A percentile compares a stretch with the other conserved stretches of the same genome.
Evolutionary conservation across 2,888 invertebrate species (phyloP).

Genomic region (Azorinus chamasolen): DNA sequence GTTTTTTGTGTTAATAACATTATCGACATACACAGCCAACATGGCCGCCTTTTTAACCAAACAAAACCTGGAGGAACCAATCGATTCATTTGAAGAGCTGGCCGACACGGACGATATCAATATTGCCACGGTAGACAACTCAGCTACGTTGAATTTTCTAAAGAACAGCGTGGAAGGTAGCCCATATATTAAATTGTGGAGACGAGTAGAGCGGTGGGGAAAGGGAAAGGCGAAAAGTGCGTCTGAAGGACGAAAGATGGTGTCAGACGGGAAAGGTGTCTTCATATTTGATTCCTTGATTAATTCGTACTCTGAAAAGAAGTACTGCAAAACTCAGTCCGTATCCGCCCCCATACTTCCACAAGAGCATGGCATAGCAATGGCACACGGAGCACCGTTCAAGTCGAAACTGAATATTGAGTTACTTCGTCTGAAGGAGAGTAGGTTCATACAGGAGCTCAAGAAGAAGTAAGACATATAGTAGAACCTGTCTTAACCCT

Average conservation of each 20-base stretch:
- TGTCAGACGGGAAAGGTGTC: conserved; percentile 62
- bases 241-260: conserved; percentile 49
- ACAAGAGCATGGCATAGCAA: conserved; percentile 81
- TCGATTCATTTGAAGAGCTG: conserved; percentile 74
- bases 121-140: conserved; percentile 73
- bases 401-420: conserved; percentile 80
- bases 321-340: conserved; percentile 73
- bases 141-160: conserved; percentile 79
- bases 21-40: conserved; percentile 82
- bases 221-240: conserved; percentile 63
- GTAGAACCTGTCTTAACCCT: no score
- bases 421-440: conserved; percentile 75
- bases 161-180: conserved; percentile 57
- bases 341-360: conserved; percentile 76
- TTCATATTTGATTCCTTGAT: conserved; percentile 81
- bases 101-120: conserved; percentile 64
- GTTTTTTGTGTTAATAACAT: conserved; percentile 82
- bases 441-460: conserved; percentile 68
- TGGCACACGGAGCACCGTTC: conserved; percentile 74
- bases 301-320: conserved; percentile 75
- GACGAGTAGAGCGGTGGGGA: conserved; percentile 46
- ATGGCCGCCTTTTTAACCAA: conserved; percentile 83
- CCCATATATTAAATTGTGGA: conserved; percentile 69
- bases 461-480: conserved; percentile 77
- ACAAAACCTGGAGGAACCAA: conserved; percentile 73